Conservation (phyloP, 2,888 invertebrate species). For the Caenorhabditis sp. region DNA sequence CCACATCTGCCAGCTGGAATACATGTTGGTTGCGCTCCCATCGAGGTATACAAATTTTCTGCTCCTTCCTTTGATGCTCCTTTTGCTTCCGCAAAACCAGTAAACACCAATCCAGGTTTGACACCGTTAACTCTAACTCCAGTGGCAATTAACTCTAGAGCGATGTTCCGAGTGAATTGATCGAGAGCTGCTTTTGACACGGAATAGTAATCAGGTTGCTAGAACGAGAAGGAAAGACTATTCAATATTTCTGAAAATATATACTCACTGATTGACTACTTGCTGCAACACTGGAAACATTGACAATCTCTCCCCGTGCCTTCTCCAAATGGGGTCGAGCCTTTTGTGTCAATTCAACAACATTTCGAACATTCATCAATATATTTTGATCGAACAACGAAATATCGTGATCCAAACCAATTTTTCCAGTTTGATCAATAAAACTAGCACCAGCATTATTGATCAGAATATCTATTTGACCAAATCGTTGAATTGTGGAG, state of each 20-base stretch:
- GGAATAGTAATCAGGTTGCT: slow-evolving; percentile 11
- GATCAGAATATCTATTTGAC: slow-evolving; percentile 25
- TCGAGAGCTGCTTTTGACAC: slow-evolving; percentile 30
- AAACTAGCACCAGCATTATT: slow-evolving; percentile 22
- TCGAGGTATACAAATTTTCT: not conserved
- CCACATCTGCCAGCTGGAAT: not conserved
- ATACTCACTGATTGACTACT: slow-evolving; percentile 9
- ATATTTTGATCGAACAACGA: slow-evolving; percentile 7
- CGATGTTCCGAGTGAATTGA: slow-evolving; percentile 22
- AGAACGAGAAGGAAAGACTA: too few relatives aligned
- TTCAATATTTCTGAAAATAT: not conserved
- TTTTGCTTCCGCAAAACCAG: slow-evolving; percentile 21
- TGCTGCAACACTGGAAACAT: slow-evolving; percentile 28
- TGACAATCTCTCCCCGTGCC: slow-evolving; percentile 27
- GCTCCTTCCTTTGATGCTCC: slow-evolving; percentile 6
- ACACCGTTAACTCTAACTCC: slow-evolving; percentile 31
- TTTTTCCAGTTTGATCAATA: slow-evolving; percentile 7
- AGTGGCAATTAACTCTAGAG: slow-evolving; percentile 17
- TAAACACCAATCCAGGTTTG: slow-evolving; percentile 14
- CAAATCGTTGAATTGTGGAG: slow-evolving; percentile 16
- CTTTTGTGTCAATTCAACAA: slow-evolving; percentile 28
- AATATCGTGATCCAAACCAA: slow-evolving; percentile 14
- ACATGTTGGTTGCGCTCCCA: slow-evolving; percentile 1
- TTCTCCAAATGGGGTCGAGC: slow-evolving; percentile 12
- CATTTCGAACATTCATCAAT: slow-evolving; percentile 12